Evolutionary conservation across 2,888 invertebrate genomes (phyloP), one percentile per base, ranked within the genome.

Genomic region (Clistopyga incitator): DNA sequence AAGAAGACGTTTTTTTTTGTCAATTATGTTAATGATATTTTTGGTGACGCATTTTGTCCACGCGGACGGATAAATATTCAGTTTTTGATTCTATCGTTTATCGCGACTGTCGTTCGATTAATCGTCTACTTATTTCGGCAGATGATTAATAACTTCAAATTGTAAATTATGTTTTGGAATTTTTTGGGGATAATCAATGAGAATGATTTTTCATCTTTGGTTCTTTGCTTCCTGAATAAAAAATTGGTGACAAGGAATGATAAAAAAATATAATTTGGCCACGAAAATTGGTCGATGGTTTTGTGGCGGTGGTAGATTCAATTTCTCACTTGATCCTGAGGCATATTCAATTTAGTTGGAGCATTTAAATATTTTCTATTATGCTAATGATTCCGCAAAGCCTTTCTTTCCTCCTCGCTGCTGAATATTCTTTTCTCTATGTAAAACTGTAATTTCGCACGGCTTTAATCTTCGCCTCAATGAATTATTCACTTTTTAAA

Each of bases 401-500:
- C 29, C 10, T n/a, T n/a, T 8, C 34, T 61, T 34, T 34, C 8
- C 34, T 34, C n/a, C 34, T 2, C 1, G 59, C 34, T 34, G 34
- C 18, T 34, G 59, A 61, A 54, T 54, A 54, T 54, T 54, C 54
- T 1, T 25, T 54, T 23, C 13, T 23, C 23, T 13, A 23, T 13
- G 23, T 54, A 54, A 54, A 38, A 52, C 52, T 52, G 25, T 34
- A 34, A n/a, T 29, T 34, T 34, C 6, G 3, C 6, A n/a, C 18
- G 2, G 10, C 15, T 25, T 25, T 25, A 56, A 56, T 56, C 54
- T 25, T 11, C 10, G 3, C 20, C 20, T 1, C 13, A 56, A 56
- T 56, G 23, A 25, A 25, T 56, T 25, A 56, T 56, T 56, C 56
- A 25, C 56, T 56, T 15, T 56, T 25, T 25, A 25, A 56, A 56